Base-by-base conservation (phyloP, 2,797 vertebrate species). In the Acomys russatus region DNA sequence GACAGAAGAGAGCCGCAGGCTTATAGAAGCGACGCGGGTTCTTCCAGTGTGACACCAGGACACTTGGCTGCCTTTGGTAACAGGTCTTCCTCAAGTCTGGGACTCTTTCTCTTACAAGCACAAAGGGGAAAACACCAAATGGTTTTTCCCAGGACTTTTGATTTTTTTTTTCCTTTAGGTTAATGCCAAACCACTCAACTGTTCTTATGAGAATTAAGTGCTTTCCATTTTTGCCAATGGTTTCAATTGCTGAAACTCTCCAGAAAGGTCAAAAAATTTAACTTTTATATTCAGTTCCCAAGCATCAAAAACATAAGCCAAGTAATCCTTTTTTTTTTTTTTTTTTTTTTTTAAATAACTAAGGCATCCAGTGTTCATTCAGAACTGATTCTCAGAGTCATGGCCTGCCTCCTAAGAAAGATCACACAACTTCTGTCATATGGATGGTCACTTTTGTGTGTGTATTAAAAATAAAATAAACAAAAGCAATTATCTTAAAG, bases 381-480 rank as follows among this genome's bases (percentile, higher is more conserved):
- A 97, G 92, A 56, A 76, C 92, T 94, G 71, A 86, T 96, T 97
- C 68, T 96, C 98, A 97, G 97, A 97, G 98, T 86, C 97, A 93
- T 61, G 88, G 91, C 95, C 88, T 96, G 83, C 79, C 98, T 97
- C 98, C 97, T 12, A 93, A 97, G 97, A 96, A 96, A 98, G 66
- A 92, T 91, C 76, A 96, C 30, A 98, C 97, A 97, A 96, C 63
- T 68, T 96, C 93, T 90, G 89, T 94, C 82, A 74, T 96, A 14
- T 96, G 18, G 14, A 10, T 44, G 20, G n/a, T 88, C 23, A 30
- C 18, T 49, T 33, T 80, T 97, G 97, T 98, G 96, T 97, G 96
- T 95, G 92, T 94, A 96, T 97, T 96, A 97, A 97, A 98, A 98
- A 97, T 95, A 97, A 98, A 98, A 96, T 97, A 98, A 98, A 97